phyloP scores from a whole-genome alignment of 1,140 invertebrate genomes.

The Lasaia peninsularis region DNA sequence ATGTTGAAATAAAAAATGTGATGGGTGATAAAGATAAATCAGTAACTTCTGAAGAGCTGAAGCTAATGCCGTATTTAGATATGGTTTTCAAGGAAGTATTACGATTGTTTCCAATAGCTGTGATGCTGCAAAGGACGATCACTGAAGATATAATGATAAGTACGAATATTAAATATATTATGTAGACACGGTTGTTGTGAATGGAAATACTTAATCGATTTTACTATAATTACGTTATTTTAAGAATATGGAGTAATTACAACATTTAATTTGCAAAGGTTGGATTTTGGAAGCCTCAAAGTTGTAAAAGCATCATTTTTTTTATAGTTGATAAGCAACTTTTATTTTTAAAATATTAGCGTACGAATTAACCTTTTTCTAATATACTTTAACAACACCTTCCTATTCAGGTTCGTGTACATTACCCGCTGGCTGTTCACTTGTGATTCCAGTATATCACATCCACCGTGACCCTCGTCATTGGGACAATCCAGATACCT shows the following conservation, averaged over 20 bases:
- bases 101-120: slow-evolving; percentile 51
- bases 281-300: no score
- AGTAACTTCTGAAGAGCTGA: slow-evolving; percentile 44
- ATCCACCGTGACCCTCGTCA: slow-evolving; percentile 47
- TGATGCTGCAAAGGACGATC: slow-evolving; percentile 50
- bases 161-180: slow-evolving; percentile 25
- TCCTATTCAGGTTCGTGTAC: slow-evolving; percentile 68
- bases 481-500: slow-evolving; percentile 59
- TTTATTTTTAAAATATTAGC: no score
- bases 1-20: slow-evolving; percentile 42
- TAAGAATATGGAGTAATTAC: no score
- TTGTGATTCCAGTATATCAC: slow-evolving; percentile 47
- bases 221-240: no score
- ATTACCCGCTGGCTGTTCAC: slow-evolving; percentile 74
- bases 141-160: slow-evolving; percentile 49
- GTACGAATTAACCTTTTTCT: no score
- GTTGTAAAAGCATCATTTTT: no score
- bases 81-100: slow-evolving; percentile 55
- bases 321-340: no score
- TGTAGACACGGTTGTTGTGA: no score
- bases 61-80: slow-evolving; percentile 51
- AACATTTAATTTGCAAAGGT: no score
- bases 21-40: slow-evolving; percentile 35
- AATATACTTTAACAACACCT: no score
- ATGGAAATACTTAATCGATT: no score